Evolutionary conservation across 2,888 invertebrate genomes (phyloP).

Genomic region (Callyntrura guangdongensis): DNA sequence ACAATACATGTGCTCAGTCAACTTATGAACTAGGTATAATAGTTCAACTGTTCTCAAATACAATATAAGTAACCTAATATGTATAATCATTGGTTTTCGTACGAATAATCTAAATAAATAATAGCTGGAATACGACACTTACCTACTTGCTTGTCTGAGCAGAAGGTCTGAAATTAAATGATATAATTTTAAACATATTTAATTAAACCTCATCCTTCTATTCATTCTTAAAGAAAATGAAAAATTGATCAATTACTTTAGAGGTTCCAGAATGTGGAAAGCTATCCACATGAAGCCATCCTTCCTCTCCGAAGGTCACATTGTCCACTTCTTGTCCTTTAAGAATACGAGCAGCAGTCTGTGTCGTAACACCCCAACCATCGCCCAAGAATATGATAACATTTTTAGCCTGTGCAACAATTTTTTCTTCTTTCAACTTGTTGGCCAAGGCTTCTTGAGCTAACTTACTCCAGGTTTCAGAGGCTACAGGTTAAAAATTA

Average conservation of each 20-base stretch:
- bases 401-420: conserved; percentile 65
- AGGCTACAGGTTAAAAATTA: conserved; percentile 14
- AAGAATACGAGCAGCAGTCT: conserved; percentile 86
- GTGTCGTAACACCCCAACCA: conserved; percentile 85
- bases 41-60: not conserved
- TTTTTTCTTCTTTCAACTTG: conserved; percentile 46
- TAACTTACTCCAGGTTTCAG: conserved; percentile 46
- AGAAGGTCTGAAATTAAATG: conserved; percentile 65
- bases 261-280: conserved; percentile 79
- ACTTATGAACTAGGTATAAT: too few relatives aligned
- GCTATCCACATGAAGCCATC: conserved; percentile 72
- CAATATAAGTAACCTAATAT: too few relatives aligned
- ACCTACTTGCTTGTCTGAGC: conserved; percentile 78
- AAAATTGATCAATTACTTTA: conserved; percentile 80
- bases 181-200: conserved; percentile 21
- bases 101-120: too few relatives aligned
- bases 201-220: too few relatives aligned
- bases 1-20: not conserved
- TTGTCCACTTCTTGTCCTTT: conserved; percentile 86
- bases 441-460: conserved; percentile 57
- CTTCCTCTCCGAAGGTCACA: conserved; percentile 85
- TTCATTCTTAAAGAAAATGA: too few relatives aligned
- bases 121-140: conserved; percentile 55
- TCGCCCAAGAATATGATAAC: conserved; percentile 75
- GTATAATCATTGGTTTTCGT: not conserved